Base-by-base conservation (phyloP, 2,113 vertebrate genomes). In the Nesoenas mayeri region DNA sequence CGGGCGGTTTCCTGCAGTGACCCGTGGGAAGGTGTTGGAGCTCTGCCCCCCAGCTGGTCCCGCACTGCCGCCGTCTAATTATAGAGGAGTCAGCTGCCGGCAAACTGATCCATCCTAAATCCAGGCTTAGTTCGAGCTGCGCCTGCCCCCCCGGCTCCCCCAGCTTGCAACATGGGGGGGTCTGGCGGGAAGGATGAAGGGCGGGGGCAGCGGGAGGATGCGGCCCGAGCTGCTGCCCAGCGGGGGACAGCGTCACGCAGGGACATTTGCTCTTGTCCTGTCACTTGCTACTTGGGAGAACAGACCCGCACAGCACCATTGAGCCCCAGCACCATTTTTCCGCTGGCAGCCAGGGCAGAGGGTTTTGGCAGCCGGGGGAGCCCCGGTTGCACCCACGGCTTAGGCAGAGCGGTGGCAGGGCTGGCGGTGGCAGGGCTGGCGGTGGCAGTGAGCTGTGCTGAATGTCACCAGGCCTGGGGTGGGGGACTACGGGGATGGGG, bases 31-130 rank as follows among this genome's bases (percentile, higher is more conserved):
- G 47, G 12, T 20, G 53, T 1, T 44, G 79, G 91, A 92, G 79
- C 71, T 54, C 58, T 17, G 54, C 0, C 1, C 79, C 60, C 53
- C 0, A 24, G 71, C 61, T 86, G 94, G 88, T 92, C 72, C 64
- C 0, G 0, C 38, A 73, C 6, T 4, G 1, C n/a, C 2, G n/a
- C 79, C 4, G 0, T 77, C 95, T 96, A 94, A 96, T 96, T 95
- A 92, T 92, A 95, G 96, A 88, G 87, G 51, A 89, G 87, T 88
- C 96, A 96, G 89, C 92, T 97, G 92, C 79, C 0, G 6, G 77
- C 72, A 86, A 74, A 93, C 57, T 71, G 95, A 97, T 91, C 95
- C 89, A 10, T 8, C 89, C 83, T 19, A 86, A 95, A 91, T 81
- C 93, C 93, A 61, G 94, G 89, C 84, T 92, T 36, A 81, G 21